phyloP scores from a whole-genome alignment of 2,113 vertebrate species.

The Patagioenas fasciata region DNA sequence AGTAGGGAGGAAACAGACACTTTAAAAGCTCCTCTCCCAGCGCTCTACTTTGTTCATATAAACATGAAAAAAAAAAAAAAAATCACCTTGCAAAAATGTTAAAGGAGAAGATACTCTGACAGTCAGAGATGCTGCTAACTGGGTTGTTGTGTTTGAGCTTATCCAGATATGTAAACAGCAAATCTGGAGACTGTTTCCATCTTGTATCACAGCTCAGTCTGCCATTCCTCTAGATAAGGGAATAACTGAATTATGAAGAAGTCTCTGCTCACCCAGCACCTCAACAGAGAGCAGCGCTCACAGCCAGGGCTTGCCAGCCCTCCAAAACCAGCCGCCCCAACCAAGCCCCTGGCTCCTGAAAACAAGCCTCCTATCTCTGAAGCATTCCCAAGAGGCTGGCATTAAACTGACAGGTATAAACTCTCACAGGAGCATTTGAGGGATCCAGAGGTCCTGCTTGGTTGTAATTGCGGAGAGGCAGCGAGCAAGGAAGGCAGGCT shows the following conservation, averaged over 20 bases:
- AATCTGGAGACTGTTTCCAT: neutral
- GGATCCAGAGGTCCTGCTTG: neutral
- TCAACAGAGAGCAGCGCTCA: fast-evolving
- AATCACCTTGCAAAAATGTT: neutral
- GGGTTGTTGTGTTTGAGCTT: neutral
- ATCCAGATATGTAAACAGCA: neutral
- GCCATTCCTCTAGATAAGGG: neutral
- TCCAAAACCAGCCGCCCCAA: fast-evolving
- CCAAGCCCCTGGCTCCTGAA: neutral
- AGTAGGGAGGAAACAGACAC: neutral
- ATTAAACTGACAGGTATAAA: neutral
- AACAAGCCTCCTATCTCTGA: neutral
- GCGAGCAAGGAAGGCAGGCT: neutral
- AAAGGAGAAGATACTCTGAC: neutral
- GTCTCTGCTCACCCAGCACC: neutral
- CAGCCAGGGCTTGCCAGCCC: neutral
- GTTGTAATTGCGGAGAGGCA: neutral
- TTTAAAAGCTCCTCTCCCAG: constrained; percentile 24
- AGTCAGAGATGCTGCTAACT: neutral
- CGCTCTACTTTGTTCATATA: neutral
- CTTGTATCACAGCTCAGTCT: fast-evolving
- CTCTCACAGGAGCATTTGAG: neutral
- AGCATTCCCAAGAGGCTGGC: neutral
- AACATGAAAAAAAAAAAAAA: neutral
- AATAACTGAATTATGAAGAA: neutral